Percentiles rank a stretch among this genome's conserved stretches.
These are phyloP conservation scores for Microcebus griseorufus DNA, from an alignment of 2,113 vertebrate genomes.

Conservation along the genomic window DNA sequence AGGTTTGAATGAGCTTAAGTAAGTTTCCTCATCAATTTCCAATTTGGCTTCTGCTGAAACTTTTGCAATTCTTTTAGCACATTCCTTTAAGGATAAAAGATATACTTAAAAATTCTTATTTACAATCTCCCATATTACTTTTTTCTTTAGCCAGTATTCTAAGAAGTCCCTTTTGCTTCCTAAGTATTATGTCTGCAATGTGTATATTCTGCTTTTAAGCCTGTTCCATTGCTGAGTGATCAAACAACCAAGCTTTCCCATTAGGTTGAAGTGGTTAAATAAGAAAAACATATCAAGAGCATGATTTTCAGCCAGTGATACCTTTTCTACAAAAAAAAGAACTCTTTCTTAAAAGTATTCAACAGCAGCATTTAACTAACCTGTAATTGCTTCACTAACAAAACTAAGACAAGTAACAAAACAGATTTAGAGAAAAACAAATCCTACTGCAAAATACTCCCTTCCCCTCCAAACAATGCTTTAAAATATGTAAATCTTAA, in stretches of 20 bases:
- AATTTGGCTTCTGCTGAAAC: constrained; percentile 98
- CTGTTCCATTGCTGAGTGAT: not conserved
- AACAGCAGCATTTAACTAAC: not conserved
- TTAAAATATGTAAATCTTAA: not conserved
- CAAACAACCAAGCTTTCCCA: not conserved
- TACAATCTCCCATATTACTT: not conserved
- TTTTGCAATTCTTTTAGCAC: constrained; percentile 97
- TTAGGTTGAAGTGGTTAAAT: not conserved
- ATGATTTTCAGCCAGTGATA: not conserved
- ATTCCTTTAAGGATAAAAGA: constrained; percentile 89
- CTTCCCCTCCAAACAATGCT: not conserved
- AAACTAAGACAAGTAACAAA: not conserved
- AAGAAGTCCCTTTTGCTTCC: not conserved
- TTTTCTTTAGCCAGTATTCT: not conserved
- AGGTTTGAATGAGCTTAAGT: constrained; percentile 94
- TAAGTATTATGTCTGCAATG: not conserved
- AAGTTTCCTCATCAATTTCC: constrained; percentile 95
- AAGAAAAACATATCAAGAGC: not conserved
- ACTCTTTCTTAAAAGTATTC: not conserved
- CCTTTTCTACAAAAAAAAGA: not conserved
- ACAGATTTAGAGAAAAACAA: not conserved
- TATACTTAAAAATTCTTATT: not conserved
- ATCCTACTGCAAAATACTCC: not conserved
- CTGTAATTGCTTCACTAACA: not conserved
- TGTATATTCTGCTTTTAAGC: not conserved